Evolutionary conservation across 2,797 vertebrate genomes (phyloP), one percentile per base, ranked within the genome.

Genomic region (Lateolabrax maculatus): DNA sequence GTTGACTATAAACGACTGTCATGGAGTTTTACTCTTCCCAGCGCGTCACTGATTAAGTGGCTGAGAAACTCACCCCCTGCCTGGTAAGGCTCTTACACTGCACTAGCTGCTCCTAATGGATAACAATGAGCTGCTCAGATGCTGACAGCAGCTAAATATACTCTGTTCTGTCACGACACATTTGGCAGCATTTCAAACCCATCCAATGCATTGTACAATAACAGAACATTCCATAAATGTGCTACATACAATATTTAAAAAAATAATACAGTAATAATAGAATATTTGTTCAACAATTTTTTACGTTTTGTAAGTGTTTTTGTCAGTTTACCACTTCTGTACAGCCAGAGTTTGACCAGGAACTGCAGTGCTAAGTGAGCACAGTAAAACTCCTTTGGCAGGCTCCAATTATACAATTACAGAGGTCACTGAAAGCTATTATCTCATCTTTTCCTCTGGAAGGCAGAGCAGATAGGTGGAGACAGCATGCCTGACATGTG

Each of bases 81-180:
- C 76, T 56, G 70, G 16, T 92, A 90, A 93, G 81, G 80, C 87
- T 89, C 87, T 92, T 90, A 91, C 37, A 18, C 37, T 37, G 73
- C 72, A 84, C 75, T 83, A 52, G 66, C 81, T 85, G 79, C 75
- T 79, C 44, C 85, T 81, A 70, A 84, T 89, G 90, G 94, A 90
- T 88, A 90, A 90, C 89, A 91, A 90, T 85, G 90, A 92, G 84
- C 88, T 41, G 61, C 83, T 93, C 77, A 81, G 75, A 85, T 86
- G 90, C 90, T 89, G 87, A 92, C 84, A 72, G 75, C 74, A 84
- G 83, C 90, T 86, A 88, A 90, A 91, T 70, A 79, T 71, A 79
- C 73, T 66, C 67, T 11, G 10, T 79, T 84, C 85, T 87, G 77
- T 88, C 89, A 77, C 65, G 3, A 73, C 83, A 88, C 31, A 67